Evolutionary conservation across 1,140 invertebrate genomes (phyloP).

Genomic region (Caenorhabditis briggsae): DNA sequence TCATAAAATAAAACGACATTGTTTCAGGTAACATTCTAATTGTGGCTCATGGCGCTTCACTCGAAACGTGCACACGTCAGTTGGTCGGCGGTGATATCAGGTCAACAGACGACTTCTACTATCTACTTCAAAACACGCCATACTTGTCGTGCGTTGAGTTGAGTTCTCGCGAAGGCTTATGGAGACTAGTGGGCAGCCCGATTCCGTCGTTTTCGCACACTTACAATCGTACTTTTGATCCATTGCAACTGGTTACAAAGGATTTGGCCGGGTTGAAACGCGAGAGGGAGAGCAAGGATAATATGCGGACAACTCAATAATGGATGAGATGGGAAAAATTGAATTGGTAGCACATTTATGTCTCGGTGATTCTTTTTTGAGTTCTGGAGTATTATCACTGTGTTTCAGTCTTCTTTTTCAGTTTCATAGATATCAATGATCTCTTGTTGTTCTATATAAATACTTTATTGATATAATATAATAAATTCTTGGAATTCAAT

Average conservation of each 20-base stretch:
- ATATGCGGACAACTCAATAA: slow-evolving; percentile 18
- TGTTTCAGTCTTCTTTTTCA: not conserved
- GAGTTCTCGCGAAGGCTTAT: slow-evolving; percentile 39
- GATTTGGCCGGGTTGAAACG: not conserved
- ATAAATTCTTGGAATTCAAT: not conserved
- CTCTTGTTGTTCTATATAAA: no score
- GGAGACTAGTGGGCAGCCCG: slow-evolving; percentile 26
- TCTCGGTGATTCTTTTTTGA: not conserved
- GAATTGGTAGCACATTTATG: not conserved
- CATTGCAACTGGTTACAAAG: slow-evolving; percentile 32
- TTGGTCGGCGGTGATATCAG: slow-evolving; percentile 30
- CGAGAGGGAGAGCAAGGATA: not conserved
- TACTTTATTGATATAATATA: not conserved
- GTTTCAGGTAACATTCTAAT: slow-evolving; percentile 55
- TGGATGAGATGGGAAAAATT: not conserved
- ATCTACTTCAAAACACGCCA: slow-evolving; percentile 45
- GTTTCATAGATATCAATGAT: not conserved
- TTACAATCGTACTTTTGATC: slow-evolving; percentile 28
- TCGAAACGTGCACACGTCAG: slow-evolving; percentile 53
- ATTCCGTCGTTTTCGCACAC: slow-evolving; percentile 22
- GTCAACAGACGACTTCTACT: slow-evolving; percentile 36
- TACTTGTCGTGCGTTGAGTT: slow-evolving; percentile 44
- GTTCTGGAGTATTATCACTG: not conserved
- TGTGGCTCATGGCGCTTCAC: slow-evolving; percentile 49
- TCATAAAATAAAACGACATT: slow-evolving; percentile 12